These are phyloP conservation scores for Ondatra zibethicus DNA, from an alignment of 2,113 vertebrate species.

Conservation along the genomic window DNA sequence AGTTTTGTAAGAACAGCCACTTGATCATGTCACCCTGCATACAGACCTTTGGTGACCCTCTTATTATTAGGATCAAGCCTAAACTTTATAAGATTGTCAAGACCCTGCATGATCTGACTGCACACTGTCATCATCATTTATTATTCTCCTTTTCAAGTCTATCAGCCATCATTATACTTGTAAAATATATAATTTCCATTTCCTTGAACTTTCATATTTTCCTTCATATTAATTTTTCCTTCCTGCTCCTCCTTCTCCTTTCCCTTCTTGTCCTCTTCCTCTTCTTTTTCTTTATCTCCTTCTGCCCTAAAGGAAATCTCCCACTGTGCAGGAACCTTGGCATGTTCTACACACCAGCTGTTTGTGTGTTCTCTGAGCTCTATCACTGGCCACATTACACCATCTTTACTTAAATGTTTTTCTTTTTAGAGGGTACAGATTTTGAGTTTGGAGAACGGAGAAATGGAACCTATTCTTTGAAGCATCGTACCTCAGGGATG, in stretches of 20 bases:
- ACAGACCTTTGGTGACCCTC: background rate
- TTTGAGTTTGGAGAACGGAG: background rate
- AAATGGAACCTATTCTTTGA: background rate
- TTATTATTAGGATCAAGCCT: background rate
- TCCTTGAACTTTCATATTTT: background rate
- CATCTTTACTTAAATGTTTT: background rate
- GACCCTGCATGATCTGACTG: background rate
- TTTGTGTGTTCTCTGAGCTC: background rate
- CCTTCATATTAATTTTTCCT: background rate
- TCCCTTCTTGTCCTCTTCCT: background rate
- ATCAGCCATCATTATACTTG: background rate
- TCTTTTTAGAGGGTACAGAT: background rate
- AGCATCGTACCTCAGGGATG: background rate
- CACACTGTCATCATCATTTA: background rate
- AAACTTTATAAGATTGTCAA: slow-evolving; percentile 10
- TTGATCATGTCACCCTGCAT: background rate
- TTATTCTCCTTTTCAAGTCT: slow-evolving; percentile 30
- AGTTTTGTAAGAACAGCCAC: slow-evolving; percentile 23
- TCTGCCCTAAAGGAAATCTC: background rate
- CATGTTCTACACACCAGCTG: background rate
- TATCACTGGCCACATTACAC: background rate
- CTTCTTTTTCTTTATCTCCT: background rate
- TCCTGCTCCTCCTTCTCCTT: background rate
- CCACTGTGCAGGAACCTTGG: background rate
- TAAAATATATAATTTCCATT: background rate